phyloP scores from a whole-genome alignment of 2,113 vertebrate species.

The Psephotus haematonotus region DNA sequence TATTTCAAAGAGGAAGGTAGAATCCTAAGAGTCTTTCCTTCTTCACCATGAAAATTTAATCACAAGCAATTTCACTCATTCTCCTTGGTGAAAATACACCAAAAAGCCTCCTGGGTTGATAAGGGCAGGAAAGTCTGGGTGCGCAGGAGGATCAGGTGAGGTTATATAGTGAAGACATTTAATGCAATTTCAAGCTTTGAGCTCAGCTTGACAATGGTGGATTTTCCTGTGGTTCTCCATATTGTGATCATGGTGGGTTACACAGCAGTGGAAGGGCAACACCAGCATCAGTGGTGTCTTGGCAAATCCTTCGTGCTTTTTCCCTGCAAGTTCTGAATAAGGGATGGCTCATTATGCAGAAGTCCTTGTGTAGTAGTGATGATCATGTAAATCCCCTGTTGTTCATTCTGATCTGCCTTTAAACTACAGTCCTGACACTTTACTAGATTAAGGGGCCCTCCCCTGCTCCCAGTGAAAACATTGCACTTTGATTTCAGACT shows the following conservation, averaged over 20 bases:
- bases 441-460: not conserved
- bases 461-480: not conserved
- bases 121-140: not conserved
- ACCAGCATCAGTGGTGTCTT: not conserved
- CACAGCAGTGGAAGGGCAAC: constrained; percentile 13
- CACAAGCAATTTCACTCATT: constrained; percentile 52
- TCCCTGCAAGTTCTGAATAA: not conserved
- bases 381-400: constrained; percentile 12
- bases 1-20: constrained; percentile 39
- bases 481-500: not conserved
- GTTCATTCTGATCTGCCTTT: constrained; percentile 13
- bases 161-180: not conserved
- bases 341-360: constrained; percentile 7
- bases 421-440: not conserved
- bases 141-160: constrained; percentile 6
- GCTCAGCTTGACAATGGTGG: not conserved
- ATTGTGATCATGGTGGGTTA: constrained; percentile 32
- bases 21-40: constrained; percentile 44
- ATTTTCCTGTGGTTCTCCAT: not conserved
- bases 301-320: constrained; percentile 5
- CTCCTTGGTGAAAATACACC: constrained; percentile 30
- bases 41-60: constrained; percentile 57
- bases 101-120: not conserved
- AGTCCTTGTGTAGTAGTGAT: not conserved
- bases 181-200: constrained; percentile 17